These are phyloP conservation scores for Ptilonorhynchus violaceus DNA, from an alignment of 2,113 vertebrate species.

Conservation along the genomic window DNA sequence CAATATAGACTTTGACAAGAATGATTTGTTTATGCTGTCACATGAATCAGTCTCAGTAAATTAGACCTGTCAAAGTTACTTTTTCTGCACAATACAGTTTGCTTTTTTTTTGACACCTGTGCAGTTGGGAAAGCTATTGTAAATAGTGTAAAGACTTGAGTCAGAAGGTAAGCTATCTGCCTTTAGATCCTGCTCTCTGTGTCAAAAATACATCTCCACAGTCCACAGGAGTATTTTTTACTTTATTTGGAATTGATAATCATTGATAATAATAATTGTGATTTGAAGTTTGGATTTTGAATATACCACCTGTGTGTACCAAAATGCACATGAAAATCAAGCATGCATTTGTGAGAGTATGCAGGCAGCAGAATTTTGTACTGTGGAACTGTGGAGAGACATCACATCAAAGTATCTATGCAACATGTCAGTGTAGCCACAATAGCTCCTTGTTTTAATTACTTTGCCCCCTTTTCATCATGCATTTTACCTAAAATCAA, in stretches of 20 bases:
- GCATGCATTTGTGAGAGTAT: neutral
- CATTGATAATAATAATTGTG: neutral
- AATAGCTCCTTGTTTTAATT: neutral
- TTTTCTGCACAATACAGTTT: conserved; percentile 55
- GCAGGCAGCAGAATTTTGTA: neutral
- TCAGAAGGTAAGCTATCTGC: conserved; percentile 1
- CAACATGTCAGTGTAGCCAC: neutral
- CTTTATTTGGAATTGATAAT: neutral
- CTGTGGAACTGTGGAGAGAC: neutral
- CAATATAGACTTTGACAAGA: conserved; percentile 68
- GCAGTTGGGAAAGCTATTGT: conserved; percentile 11
- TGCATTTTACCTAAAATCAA: neutral
- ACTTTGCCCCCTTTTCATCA: neutral
- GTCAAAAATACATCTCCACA: neutral
- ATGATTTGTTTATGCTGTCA: conserved; percentile 70
- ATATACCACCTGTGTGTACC: neutral
- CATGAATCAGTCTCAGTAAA: conserved; percentile 66
- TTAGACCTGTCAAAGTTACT: conserved; percentile 69
- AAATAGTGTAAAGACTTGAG: conserved; percentile 36
- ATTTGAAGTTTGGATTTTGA: neutral
- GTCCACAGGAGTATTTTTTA: neutral
- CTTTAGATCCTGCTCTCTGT: neutral
- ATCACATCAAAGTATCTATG: rapidly evolving
- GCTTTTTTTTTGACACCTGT: conserved; percentile 62
- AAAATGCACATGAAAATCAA: neutral